Percentiles rank a stretch among this genome's conserved stretches.
phyloP scores from a whole-genome alignment of 2,113 vertebrate species.

The Motacilla alba region DNA sequence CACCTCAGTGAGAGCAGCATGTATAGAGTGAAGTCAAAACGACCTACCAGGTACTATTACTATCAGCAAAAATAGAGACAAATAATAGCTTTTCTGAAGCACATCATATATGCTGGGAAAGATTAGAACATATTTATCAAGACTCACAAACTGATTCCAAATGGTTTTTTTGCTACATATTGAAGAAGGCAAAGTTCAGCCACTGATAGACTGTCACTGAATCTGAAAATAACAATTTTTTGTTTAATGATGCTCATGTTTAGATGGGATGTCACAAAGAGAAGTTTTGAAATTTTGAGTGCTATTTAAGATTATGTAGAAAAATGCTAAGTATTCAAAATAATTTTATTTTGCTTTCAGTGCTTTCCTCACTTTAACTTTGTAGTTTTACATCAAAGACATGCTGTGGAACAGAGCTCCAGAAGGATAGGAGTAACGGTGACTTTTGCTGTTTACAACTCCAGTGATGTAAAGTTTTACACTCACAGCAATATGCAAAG shows the following conservation, averaged over 20 bases:
- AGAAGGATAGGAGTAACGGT: background rate
- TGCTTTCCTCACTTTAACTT: background rate
- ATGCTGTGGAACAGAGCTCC: background rate
- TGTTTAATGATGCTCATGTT: background rate
- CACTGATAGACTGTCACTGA: background rate
- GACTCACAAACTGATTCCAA: background rate
- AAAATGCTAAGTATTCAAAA: background rate
- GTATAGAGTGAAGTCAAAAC: background rate
- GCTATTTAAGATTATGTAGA: background rate
- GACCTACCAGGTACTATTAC: fast-evolving
- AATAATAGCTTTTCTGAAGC: background rate
- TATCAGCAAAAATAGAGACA: background rate
- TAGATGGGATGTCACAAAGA: background rate
- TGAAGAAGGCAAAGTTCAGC: background rate
- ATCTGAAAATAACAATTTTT: background rate
- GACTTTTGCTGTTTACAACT: background rate
- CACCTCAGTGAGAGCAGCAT: background rate
- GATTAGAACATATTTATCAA: background rate
- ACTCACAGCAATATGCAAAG: background rate
- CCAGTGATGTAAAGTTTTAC: background rate
- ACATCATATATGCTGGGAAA: background rate
- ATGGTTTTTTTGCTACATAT: background rate
- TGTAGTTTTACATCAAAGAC: background rate
- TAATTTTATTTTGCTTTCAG: background rate
- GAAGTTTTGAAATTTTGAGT: background rate